Conservation (phyloP, 2,113 vertebrate genomes). For the Larimichthys polyactis region DNA sequence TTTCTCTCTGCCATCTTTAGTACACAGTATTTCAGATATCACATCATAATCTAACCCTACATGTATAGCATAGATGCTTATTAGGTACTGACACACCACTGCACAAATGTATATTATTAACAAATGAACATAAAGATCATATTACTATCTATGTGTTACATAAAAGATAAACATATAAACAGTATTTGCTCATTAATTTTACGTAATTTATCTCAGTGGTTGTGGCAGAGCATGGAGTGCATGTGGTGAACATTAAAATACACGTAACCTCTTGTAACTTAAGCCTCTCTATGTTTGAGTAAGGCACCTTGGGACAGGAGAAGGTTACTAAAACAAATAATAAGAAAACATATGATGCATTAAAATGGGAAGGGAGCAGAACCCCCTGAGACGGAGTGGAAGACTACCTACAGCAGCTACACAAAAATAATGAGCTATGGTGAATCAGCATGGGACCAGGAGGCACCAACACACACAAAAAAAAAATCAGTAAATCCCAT, state of each 20-base stretch:
- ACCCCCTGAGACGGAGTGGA: conserved; percentile 42
- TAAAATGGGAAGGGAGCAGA: conserved; percentile 29
- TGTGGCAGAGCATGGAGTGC: neutral
- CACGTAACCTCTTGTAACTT: neutral
- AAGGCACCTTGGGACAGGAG: conserved; percentile 16
- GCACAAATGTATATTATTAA: conserved; percentile 7
- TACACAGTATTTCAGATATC: neutral
- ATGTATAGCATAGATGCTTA: neutral
- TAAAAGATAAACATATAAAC: neutral
- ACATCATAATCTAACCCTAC: neutral
- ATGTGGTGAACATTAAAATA: conserved; percentile 8
- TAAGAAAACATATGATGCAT: conserved; percentile 46
- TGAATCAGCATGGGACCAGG: conserved; percentile 42
- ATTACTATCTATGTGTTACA: neutral
- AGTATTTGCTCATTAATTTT: conserved; percentile 17
- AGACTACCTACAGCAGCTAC: conserved; percentile 60
- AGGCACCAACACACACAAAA: neutral
- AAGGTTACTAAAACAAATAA: conserved; percentile 44
- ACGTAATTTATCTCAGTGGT: neutral
- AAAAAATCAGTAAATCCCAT: conserved; percentile 38
- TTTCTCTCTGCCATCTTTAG: neutral
- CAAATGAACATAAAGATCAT: neutral
- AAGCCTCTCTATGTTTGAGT: conserved; percentile 3
- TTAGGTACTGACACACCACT: neutral
- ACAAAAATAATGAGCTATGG: conserved; percentile 68